A percentile compares a stretch with the other conserved stretches of the same genome.
phyloP scores from a whole-genome alignment of 2,888 invertebrate genomes.

The Heteropelma amictum region DNA sequence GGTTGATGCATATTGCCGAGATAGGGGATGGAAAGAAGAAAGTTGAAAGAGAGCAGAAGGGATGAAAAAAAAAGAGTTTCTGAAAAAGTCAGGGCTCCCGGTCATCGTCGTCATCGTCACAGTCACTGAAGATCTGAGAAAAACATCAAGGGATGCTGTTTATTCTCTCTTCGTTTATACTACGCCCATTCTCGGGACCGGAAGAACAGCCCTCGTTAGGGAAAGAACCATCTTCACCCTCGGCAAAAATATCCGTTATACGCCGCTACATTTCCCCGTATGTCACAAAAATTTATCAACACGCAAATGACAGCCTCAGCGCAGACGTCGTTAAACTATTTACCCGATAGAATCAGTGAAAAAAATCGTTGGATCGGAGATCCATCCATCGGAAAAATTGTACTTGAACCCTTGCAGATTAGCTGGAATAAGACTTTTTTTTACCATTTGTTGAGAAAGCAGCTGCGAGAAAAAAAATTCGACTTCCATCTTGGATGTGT shows the following conservation, averaged over 20 bases:
- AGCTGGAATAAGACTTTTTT: no score
- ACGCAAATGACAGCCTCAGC: conserved; percentile 5
- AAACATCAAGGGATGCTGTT: conserved; percentile 60
- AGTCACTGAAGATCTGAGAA: conserved; percentile 35
- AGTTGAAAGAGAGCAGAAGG: conserved; percentile 17
- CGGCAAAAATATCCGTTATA: no score
- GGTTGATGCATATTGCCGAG: conserved; percentile 21
- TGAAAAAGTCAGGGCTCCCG: conserved; percentile 15
- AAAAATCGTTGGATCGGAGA: no score
- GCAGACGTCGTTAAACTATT: background rate
- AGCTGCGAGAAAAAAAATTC: no score
- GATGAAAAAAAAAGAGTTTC: conserved; percentile 25
- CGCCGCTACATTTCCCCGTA: conserved; percentile 17
- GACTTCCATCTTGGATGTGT: no score
- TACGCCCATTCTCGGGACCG: no score
- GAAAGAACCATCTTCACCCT: no score
- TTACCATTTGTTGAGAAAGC: no score
- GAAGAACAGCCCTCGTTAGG: conserved; percentile 16
- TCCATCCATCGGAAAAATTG: no score
- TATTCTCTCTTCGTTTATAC: conserved; percentile 48
- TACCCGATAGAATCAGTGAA: no score
- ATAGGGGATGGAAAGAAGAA: conserved; percentile 19
- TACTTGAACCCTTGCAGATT: no score
- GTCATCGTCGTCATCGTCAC: conserved; percentile 20
- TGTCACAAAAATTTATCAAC: conserved; percentile 21